These are phyloP conservation scores for Andinoacara biseriatus DNA, from an alignment of 2,113 vertebrate genomes.

Conservation along the genomic window DNA sequence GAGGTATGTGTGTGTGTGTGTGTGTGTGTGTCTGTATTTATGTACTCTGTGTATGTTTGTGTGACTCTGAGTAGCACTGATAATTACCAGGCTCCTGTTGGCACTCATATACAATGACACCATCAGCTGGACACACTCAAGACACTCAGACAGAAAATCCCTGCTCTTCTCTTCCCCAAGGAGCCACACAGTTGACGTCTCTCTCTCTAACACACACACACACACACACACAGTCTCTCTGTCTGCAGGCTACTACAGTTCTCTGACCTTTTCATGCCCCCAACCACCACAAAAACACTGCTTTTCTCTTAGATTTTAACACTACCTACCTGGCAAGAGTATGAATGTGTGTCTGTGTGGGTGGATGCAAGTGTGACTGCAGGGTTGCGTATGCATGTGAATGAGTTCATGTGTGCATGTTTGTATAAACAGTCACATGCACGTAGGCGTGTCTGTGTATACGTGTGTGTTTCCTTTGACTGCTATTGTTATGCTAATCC, in stretches of 20 bases:
- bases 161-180: conserved; percentile 48
- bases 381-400: background rate
- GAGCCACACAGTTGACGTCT: conserved; percentile 44
- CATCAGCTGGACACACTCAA: conserved; percentile 64
- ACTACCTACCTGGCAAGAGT: background rate
- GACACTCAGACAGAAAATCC: conserved; percentile 54
- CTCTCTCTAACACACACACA: background rate
- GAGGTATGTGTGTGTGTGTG: background rate
- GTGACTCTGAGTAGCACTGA: conserved; percentile 47
- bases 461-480: conserved; percentile 35
- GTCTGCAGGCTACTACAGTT: conserved; percentile 25
- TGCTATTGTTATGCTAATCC: conserved; percentile 71
- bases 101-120: conserved; percentile 55
- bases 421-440: background rate
- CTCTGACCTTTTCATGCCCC: conserved; percentile 49
- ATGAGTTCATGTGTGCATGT: background rate
- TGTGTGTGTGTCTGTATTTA: background rate
- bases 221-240: conserved; percentile 29
- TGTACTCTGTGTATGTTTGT: background rate
- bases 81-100: conserved; percentile 64
- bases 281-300: background rate
- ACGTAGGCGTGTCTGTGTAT: background rate
- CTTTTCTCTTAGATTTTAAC: background rate
- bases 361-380: conserved; percentile 13
- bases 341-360: background rate